Conservation (phyloP, 2,797 vertebrate species). For the Pseudomugil tenellus region DNA sequence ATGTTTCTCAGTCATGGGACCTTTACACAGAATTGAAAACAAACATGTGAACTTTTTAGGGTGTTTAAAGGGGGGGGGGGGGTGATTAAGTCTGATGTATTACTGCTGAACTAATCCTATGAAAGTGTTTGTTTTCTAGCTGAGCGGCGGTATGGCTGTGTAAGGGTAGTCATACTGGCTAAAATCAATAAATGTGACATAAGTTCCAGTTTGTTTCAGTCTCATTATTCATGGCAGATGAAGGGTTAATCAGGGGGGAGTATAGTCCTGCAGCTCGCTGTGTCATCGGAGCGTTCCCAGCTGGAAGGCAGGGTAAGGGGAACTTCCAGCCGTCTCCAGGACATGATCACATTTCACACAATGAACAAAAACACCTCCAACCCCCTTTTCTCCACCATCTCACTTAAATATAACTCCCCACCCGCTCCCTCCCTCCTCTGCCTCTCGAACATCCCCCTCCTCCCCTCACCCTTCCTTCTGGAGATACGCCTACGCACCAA, state of each 20-base stretch:
- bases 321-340: slow-evolving; percentile 76
- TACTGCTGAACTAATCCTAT: slow-evolving; percentile 82
- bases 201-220: slow-evolving; percentile 52
- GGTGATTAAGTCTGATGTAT: slow-evolving; percentile 69
- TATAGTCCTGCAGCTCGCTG: slow-evolving; percentile 38
- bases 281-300: slow-evolving; percentile 58
- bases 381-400: not conserved
- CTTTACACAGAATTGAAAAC: slow-evolving; percentile 91
- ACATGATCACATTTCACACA: slow-evolving; percentile 76
- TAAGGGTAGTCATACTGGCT: slow-evolving; percentile 92
- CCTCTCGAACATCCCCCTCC: slow-evolving; percentile 14
- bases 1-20: slow-evolving; percentile 94
- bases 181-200: slow-evolving; percentile 93
- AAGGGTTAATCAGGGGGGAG: slow-evolving; percentile 66
- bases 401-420: slow-evolving; percentile 29
- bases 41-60: slow-evolving; percentile 75
- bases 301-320: slow-evolving; percentile 58
- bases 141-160: slow-evolving; percentile 84
- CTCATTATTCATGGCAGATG: slow-evolving; percentile 54
- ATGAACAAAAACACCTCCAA: slow-evolving; percentile 61
- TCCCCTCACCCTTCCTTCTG: slow-evolving; percentile 33
- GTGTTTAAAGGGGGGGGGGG: slow-evolving; percentile 29
- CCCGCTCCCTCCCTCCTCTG: slow-evolving; percentile 15
- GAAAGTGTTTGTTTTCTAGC: slow-evolving; percentile 82
- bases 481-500: slow-evolving; percentile 55